Evolutionary conservation across 2,113 vertebrate species (phyloP), one percentile per base, ranked within the genome.

Genomic region (Leucopsar rothschildi): DNA sequence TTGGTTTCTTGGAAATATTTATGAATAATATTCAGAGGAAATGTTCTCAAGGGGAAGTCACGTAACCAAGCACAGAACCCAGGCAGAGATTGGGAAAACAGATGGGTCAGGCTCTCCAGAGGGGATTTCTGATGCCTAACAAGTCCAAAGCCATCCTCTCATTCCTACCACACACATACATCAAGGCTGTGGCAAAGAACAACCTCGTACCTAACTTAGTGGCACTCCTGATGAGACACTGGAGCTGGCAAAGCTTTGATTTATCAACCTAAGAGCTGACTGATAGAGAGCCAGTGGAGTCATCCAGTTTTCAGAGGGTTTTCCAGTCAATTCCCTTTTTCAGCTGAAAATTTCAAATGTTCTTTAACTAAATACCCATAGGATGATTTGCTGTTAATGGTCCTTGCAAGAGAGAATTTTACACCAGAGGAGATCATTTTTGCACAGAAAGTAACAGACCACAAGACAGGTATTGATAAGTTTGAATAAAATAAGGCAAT

Each of bases 1-100:
- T 78, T 95, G 69, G 56, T 91, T 96, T 96, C 90, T 96, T 95
- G 65, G 89, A 96, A 96, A 75, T 89, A 92, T 79, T 94, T 91
- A 82, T 31, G 56, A 82, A 63, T 69, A 84, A 44, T 44, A 87
- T 82, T 87, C 69, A 86, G 61, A 92, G 69, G 61, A 92, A 96
- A 79, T n/a, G 65, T 92, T 87, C 81, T 92, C 61, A 60, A 93
- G 65, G 35, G 82, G n/a, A 86, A 91, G 72, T 80, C 80, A 75
- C 2, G 3, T 75, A 93, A 79, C 53, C 52, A 78, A 75, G 57
- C 2, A 55, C 25, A 71, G 61, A 82, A 66, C 68, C 10, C 37
- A 70, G 60, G 59, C 69, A 85, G 37, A 78, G 61, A 61, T 9
- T 69, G 53, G 53, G n/a, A 73, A 87, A 95, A 82, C 49, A 76